Conservation (phyloP, 2,888 invertebrate genomes). For the Amphimallon solstitiale region DNA sequence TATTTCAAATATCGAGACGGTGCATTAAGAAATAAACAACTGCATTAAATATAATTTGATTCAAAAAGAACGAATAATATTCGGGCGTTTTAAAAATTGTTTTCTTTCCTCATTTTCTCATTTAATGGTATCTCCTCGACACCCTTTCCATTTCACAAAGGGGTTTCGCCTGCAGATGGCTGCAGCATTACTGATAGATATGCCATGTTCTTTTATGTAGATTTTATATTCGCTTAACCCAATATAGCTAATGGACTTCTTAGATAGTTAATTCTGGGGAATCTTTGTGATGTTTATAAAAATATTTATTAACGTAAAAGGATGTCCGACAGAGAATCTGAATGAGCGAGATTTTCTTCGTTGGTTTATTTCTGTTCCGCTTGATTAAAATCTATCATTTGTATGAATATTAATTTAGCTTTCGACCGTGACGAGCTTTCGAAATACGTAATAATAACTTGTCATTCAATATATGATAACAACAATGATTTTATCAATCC, state of each 20-base stretch:
- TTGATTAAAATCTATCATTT: too few species aligned
- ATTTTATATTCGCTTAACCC: constrained; percentile 46
- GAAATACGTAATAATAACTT: too few species aligned
- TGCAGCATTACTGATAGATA: not conserved
- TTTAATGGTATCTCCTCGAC: not conserved
- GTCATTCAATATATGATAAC: too few species aligned
- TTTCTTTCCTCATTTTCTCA: constrained; percentile 1
- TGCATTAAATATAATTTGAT: constrained; percentile 32
- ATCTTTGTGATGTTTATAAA: constrained; percentile 16
- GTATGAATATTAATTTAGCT: too few species aligned
- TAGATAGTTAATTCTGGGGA: constrained; percentile 26
- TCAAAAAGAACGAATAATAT: constrained; percentile 33
- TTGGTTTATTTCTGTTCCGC: too few species aligned
- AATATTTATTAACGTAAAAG: constrained; percentile 29
- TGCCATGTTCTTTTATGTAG: constrained; percentile 32
- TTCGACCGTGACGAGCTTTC: too few species aligned
- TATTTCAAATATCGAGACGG: constrained; percentile 37
- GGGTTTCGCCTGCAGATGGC: not conserved
- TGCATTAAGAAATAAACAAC: constrained; percentile 41
- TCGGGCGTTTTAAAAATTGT: not conserved
- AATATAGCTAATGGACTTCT: constrained; percentile 51
- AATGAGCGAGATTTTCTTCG: too few species aligned
- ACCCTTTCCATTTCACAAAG: not conserved
- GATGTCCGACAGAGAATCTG: too few species aligned
- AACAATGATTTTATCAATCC: too few species aligned